Percentiles rank a stretch among this genome's conserved stretches.
Evolutionary conservation across 2,797 vertebrate species (phyloP).

Genomic region (Neosalanx taihuensis): DNA sequence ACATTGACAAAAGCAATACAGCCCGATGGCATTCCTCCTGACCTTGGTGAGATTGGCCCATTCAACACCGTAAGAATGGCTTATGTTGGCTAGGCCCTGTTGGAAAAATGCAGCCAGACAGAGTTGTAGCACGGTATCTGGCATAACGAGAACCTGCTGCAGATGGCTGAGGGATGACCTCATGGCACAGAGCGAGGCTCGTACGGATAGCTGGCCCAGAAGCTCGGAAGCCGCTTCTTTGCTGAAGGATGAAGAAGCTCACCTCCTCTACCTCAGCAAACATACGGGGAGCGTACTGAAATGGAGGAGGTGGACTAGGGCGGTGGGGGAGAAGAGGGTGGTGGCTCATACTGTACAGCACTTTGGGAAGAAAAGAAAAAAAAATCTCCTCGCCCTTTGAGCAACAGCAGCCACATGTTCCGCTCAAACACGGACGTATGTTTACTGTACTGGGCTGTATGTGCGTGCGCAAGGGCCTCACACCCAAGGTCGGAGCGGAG

Average conservation of each 20-base stretch:
- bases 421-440: slow-evolving; percentile 21
- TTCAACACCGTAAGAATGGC: slow-evolving; percentile 51
- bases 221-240: slow-evolving; percentile 57
- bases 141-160: slow-evolving; percentile 75
- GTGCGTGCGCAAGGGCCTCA: slow-evolving; percentile 27
- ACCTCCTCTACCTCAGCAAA: slow-evolving; percentile 41
- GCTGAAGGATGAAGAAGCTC: slow-evolving; percentile 63
- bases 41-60: slow-evolving; percentile 52
- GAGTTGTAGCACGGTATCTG: slow-evolving; percentile 49
- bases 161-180: slow-evolving; percentile 72
- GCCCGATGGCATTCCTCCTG: slow-evolving; percentile 57
- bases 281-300: slow-evolving; percentile 40
- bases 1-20: slow-evolving; percentile 46
- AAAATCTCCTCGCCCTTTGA: slow-evolving; percentile 26
- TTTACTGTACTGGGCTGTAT: slow-evolving; percentile 11
- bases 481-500: slow-evolving; percentile 36
- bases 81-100: slow-evolving; percentile 53
- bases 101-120: slow-evolving; percentile 63
- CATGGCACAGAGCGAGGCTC: slow-evolving; percentile 68
- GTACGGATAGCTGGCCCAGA: slow-evolving; percentile 66
- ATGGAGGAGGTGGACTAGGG: neutral
- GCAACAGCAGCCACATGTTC: slow-evolving; percentile 41
- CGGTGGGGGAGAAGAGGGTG: slow-evolving; percentile 3
- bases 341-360: slow-evolving; percentile 6
- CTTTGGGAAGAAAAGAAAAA: neutral